Evolutionary conservation across 2,888 invertebrate genomes (phyloP).

Genomic region (Halictus ligatus): DNA sequence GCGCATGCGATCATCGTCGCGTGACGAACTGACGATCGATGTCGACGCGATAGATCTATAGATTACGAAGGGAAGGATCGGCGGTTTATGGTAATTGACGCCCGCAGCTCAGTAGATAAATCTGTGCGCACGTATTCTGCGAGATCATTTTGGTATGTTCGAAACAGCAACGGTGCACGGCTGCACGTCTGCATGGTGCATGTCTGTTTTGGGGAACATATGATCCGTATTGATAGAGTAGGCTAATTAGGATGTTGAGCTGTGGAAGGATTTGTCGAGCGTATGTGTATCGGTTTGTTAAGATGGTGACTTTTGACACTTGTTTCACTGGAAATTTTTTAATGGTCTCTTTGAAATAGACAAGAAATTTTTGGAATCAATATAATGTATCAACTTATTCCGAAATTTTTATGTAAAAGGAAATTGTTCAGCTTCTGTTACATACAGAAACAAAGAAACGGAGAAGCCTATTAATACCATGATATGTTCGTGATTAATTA

Average conservation of each 20-base stretch:
- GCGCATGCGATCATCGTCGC: neutral
- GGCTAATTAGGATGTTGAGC: neutral
- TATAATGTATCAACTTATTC: neutral
- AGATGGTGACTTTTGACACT: neutral
- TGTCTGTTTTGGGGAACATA: neutral
- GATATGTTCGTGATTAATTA: no score
- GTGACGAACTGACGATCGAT: neutral
- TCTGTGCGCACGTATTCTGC: neutral
- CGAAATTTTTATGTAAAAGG: no score
- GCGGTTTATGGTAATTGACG: constrained; percentile 17
- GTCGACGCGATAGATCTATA: neutral
- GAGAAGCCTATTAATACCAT: no score
- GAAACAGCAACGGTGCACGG: no score
- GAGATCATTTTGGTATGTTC: neutral
- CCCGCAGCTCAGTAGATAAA: neutral
- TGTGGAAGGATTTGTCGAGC: neutral
- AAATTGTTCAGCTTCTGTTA: no score
- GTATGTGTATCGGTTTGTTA: neutral
- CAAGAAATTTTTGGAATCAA: neutral
- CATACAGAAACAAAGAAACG: no score
- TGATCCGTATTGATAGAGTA: neutral
- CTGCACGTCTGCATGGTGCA: no score
- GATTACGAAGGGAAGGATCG: neutral
- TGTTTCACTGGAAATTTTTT: neutral
- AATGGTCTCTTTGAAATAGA: neutral